Percentiles rank a stretch among this genome's conserved stretches.
These are phyloP conservation scores for Callospermophilus lateralis DNA, from an alignment of 2,113 vertebrate genomes.

Conservation along the genomic window DNA sequence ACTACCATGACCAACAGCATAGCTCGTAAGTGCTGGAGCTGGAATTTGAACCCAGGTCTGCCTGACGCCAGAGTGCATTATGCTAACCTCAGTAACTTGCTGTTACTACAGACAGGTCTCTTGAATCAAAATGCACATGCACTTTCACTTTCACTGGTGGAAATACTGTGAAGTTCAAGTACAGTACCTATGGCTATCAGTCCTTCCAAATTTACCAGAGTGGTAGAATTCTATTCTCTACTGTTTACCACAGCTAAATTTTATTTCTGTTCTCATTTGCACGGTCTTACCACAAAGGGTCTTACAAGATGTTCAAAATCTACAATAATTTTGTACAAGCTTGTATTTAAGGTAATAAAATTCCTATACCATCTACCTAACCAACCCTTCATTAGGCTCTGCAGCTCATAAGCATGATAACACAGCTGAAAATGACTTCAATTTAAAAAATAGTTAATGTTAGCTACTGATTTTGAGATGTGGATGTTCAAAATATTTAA, in stretches of 20 bases:
- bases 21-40: neutral
- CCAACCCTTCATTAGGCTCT: neutral
- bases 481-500: conserved; percentile 25
- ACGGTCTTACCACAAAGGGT: neutral
- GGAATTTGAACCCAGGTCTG: neutral
- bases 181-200: neutral
- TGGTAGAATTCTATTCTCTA: neutral
- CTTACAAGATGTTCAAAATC: neutral
- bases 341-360: conserved; percentile 32
- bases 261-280: neutral
- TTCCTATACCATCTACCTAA: neutral
- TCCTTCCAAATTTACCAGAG: neutral
- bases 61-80: neutral
- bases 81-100: neutral
- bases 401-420: neutral
- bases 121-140: neutral
- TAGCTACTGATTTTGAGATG: conserved; percentile 1
- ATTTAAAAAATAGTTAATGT: conserved; percentile 32
- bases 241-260: neutral
- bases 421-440: neutral
- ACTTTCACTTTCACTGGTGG: neutral
- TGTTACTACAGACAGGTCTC: neutral
- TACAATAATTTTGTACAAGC: neutral
- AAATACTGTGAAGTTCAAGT: conserved; percentile 16
- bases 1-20: neutral